phyloP scores from a whole-genome alignment of 2,888 invertebrate genomes.

The Lasioglossum oenotherae region DNA sequence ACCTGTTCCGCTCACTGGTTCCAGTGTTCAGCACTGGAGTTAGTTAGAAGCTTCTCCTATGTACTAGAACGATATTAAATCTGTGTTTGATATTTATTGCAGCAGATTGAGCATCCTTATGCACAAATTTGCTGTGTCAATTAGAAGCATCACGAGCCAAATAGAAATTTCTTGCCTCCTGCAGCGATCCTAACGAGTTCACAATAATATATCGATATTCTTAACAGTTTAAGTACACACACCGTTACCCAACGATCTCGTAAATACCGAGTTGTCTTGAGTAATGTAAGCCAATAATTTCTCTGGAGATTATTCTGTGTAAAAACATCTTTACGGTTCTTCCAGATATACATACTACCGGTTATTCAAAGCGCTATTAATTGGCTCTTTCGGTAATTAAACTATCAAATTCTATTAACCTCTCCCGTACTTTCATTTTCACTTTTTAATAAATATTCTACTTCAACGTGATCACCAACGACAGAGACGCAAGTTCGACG shows the following conservation, averaged over 20 bases:
- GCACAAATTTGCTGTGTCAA: neutral
- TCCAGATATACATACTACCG: neutral
- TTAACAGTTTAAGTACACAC: neutral
- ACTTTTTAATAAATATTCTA: too few relatives aligned
- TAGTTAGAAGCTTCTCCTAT: neutral
- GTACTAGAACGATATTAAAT: neutral
- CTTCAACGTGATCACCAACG: too few relatives aligned
- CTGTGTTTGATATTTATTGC: neutral
- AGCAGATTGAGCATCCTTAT: neutral
- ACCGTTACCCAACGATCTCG: neutral
- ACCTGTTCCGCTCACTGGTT: neutral
- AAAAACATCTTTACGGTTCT: neutral
- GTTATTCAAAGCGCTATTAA: neutral
- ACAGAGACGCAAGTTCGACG: too few relatives aligned
- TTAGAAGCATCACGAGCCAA: neutral
- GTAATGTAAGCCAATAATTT: neutral
- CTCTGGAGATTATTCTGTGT: neutral
- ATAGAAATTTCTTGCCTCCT: neutral
- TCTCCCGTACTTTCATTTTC: neutral
- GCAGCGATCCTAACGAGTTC: neutral
- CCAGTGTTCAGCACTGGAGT: neutral
- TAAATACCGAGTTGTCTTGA: neutral
- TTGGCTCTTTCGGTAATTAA: neutral
- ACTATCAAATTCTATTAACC: neutral
- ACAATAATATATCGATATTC: neutral